Conservation (phyloP, 1,140 invertebrate genomes). For the Steinernema khuongi region DNA sequence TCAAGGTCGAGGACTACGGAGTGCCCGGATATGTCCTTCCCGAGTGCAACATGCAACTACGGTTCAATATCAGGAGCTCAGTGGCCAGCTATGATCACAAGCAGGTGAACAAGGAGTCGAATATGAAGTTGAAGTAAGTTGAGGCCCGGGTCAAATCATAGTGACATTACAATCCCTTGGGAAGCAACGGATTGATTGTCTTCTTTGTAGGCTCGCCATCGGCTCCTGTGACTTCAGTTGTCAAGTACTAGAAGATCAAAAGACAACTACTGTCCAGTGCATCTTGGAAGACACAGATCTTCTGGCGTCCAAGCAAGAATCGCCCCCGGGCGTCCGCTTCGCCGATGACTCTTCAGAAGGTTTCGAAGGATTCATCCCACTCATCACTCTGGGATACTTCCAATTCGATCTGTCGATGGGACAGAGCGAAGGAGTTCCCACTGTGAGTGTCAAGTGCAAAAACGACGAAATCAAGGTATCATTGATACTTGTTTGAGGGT, state of each 20-base stretch:
- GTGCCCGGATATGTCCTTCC: constrained; percentile 48
- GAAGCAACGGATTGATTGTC: background rate
- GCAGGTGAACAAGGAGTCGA: background rate
- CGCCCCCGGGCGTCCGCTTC: background rate
- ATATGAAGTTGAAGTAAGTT: background rate
- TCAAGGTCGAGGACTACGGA: constrained; percentile 41
- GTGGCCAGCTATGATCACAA: constrained; percentile 42
- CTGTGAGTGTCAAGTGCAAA: background rate
- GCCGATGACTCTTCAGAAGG: background rate
- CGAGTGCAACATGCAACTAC: constrained; percentile 35
- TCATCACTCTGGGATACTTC: background rate
- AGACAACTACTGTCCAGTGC: constrained; percentile 32
- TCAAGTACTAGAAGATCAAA: constrained; percentile 30
- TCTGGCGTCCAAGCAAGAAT: constrained; percentile 11
- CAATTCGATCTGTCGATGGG: background rate
- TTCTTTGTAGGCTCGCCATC: constrained; percentile 39
- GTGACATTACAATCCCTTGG: too few species aligned
- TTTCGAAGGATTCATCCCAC: background rate
- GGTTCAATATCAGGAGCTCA: constrained; percentile 38
- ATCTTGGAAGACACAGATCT: constrained; percentile 35
- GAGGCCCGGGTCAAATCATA: too few species aligned
- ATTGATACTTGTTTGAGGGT: too few species aligned
- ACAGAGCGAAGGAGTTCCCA: background rate
- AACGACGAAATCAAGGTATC: constrained; percentile 12
- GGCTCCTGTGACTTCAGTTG: constrained; percentile 42